Evolutionary conservation across 2,888 invertebrate genomes (phyloP), one percentile per base, ranked within the genome.

Genomic region (Hyles lineata): DNA sequence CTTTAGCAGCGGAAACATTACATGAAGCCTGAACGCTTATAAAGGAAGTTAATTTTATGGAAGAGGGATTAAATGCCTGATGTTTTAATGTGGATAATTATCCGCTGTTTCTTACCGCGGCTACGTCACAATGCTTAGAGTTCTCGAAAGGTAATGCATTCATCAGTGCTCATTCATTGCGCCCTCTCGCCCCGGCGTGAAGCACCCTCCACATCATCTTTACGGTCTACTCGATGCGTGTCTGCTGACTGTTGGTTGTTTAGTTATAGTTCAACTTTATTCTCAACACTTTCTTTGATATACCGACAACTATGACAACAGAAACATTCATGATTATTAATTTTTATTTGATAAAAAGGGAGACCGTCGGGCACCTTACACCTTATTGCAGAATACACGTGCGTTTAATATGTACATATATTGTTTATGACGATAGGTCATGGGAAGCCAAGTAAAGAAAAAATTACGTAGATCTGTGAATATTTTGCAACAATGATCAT

Each of bases 111-210:
- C 67, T 67, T 67, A 67, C 15, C 67, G 67, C 50, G 43, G 23
- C 23, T 67, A 67, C 67, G 67, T 67, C 23, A 67, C 67, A 67
- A 67, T 67, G 50, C 43, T 67, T 23, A 19, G 32, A 23, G 50
- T 23, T 67, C 63, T 67, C 25, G 43, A 50, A 67, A 67, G 23
- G 50, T 67, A 8, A 29, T 62, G 52, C 61, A 73, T 73, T 73
- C 73, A 73, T 73, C 70, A 73, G 70, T 55, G 61, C 50, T 70
- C 73, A 73, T 73, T 73, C 73, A 70, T 52, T n/a, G 11, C 43
- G 52, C 60, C 70, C 50, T 67, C 43, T 67, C 43, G 70, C 17
- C 58, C n/a, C 32, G 11, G 9, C 60, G 19, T n/a, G 35, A 19
- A 71, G 70, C 50, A 35, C 70, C 9, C 70, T 71, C 43, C 32